phyloP scores from a whole-genome alignment of 2,888 invertebrate genomes.

The Nomada fucata region DNA sequence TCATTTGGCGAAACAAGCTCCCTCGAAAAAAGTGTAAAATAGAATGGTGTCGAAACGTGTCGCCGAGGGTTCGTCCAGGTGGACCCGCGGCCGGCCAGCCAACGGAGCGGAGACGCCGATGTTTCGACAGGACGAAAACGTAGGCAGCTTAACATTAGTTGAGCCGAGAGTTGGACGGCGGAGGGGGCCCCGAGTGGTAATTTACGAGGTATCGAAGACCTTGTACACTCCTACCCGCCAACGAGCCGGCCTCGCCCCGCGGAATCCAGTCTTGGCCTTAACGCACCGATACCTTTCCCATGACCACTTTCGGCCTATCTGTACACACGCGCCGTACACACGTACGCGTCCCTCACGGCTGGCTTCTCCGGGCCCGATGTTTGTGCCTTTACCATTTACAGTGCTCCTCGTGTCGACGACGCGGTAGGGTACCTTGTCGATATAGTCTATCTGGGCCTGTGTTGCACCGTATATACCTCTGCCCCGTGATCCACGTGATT shows the following conservation, averaged over 20 bases:
- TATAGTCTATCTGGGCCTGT: conserved; percentile 68
- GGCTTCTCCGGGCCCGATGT: conserved; percentile 32
- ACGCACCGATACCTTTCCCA: conserved; percentile 80
- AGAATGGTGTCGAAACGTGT: conserved; percentile 52
- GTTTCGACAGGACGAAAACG: conserved; percentile 77
- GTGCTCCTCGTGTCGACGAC: conserved; percentile 70
- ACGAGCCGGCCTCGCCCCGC: conserved; percentile 81
- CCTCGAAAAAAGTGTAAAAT: conserved; percentile 54
- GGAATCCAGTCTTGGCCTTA: conserved; percentile 80
- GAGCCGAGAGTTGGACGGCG: conserved; percentile 65
- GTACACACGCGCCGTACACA: conserved; percentile 54
- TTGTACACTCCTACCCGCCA: conserved; percentile 83
- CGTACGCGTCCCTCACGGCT: conserved; percentile 11
- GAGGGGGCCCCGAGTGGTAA: conserved; percentile 76
- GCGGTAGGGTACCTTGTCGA: conserved; percentile 74
- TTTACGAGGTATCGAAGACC: conserved; percentile 84
- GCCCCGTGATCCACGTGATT: conserved; percentile 65
- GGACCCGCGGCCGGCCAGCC: conserved; percentile 12
- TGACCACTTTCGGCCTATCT: conserved; percentile 76
- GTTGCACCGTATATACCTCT: conserved; percentile 13
- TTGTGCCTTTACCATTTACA: conserved; percentile 73
- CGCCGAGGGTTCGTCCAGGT: conserved; percentile 48
- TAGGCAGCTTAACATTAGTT: conserved; percentile 73
- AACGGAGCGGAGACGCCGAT: conserved; percentile 67
- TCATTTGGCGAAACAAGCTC: conserved; percentile 51